Evolutionary conservation across 1,140 invertebrate genomes (phyloP).

Genomic region (Oryzaephilus surinamensis): DNA sequence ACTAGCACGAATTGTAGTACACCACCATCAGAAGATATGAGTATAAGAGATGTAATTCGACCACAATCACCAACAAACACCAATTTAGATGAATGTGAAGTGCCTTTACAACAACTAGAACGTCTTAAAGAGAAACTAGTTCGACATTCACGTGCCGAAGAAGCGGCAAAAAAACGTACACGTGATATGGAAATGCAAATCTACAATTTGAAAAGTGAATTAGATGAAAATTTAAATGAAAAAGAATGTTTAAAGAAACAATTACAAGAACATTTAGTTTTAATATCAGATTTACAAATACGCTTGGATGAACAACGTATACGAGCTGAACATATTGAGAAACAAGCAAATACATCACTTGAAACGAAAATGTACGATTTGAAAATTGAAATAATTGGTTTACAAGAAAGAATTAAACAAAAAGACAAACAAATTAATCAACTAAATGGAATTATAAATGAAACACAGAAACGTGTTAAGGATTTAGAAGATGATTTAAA

Average conservation of each 20-base stretch:
- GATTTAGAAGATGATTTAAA: constrained; percentile 46
- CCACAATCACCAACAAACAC: constrained; percentile 13
- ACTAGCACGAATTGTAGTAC: constrained; percentile 47
- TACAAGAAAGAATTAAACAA: constrained; percentile 45
- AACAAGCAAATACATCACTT: constrained; percentile 52
- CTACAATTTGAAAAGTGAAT: constrained; percentile 43
- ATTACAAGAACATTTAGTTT: constrained; percentile 65
- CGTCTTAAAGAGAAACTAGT: constrained; percentile 55
- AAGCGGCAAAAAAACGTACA: constrained; percentile 60
- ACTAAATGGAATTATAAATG: constrained; percentile 36
- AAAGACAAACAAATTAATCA: constrained; percentile 49
- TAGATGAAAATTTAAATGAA: constrained; percentile 65
- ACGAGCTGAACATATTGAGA: constrained; percentile 57
- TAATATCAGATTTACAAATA: constrained; percentile 66
- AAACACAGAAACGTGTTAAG: constrained; percentile 36
- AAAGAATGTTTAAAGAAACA: constrained; percentile 68
- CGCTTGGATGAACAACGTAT: constrained; percentile 66
- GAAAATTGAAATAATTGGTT: constrained; percentile 41
- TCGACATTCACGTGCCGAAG: constrained; percentile 56
- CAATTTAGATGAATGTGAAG: constrained; percentile 29
- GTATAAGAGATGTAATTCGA: constrained; percentile 48
- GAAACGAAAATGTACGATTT: constrained; percentile 57
- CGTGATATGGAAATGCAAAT: constrained; percentile 66
- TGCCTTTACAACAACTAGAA: constrained; percentile 33
- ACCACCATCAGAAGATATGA: constrained; percentile 69